Evolutionary conservation across 2,113 vertebrate genomes (phyloP).

Genomic region (Dipodomys merriami): DNA sequence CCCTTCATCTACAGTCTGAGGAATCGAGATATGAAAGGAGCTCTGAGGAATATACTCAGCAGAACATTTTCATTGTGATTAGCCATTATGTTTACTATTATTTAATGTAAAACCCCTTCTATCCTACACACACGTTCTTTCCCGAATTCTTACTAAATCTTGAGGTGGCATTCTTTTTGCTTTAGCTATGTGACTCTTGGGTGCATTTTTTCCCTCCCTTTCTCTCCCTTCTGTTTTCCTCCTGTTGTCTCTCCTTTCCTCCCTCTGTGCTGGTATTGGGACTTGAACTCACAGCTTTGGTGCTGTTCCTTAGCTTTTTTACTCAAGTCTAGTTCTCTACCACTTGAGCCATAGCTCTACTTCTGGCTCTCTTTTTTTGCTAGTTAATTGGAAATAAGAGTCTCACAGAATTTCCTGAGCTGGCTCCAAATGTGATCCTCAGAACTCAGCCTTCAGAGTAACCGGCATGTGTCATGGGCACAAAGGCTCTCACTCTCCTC

Average conservation of each 20-base stretch:
- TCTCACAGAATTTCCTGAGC: too few relatives aligned
- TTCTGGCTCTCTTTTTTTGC: too few relatives aligned
- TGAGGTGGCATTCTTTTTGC: not conserved
- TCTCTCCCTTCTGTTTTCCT: not conserved
- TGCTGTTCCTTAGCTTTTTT: too few relatives aligned
- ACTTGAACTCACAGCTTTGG: too few relatives aligned
- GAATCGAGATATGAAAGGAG: constrained; percentile 70
- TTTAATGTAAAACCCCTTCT: not conserved
- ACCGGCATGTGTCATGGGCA: too few relatives aligned
- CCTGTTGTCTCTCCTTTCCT: not conserved
- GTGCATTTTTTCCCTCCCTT: not conserved
- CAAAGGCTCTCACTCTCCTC: too few relatives aligned
- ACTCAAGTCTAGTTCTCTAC: too few relatives aligned
- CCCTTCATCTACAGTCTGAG: constrained; percentile 78
- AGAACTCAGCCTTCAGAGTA: too few relatives aligned
- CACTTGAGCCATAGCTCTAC: too few relatives aligned
- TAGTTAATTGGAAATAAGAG: too few relatives aligned
- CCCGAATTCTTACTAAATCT: not conserved
- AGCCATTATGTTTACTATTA: not conserved
- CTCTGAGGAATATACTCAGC: constrained; percentile 36
- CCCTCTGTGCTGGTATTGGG: too few relatives aligned
- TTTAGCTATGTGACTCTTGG: not conserved
- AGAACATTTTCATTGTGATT: not conserved
- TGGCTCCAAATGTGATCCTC: too few relatives aligned
- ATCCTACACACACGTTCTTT: not conserved